Evolutionary conservation across 2,888 invertebrate species (phyloP).

Genomic region (Nysson spinosus): DNA sequence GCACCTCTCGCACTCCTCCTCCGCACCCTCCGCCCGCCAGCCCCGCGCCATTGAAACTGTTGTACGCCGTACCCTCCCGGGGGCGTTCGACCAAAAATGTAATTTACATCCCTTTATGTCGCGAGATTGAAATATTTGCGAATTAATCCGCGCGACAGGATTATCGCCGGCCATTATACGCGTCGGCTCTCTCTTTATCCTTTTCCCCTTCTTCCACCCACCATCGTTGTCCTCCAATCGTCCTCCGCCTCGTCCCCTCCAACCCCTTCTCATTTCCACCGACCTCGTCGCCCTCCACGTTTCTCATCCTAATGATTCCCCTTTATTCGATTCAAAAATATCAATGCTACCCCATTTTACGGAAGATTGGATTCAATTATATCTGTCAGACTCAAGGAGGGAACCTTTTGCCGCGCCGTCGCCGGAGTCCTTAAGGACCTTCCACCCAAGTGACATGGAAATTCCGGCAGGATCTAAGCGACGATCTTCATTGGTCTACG

Average conservation of each 20-base stretch:
- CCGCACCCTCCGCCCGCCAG: constrained; percentile 29
- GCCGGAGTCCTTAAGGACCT: not conserved
- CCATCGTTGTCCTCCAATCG: constrained; percentile 4
- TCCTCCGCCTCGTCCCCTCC: constrained; percentile 32
- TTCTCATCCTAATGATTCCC: constrained; percentile 62
- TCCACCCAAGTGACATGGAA: constrained; percentile 1
- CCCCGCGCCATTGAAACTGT: constrained; percentile 54
- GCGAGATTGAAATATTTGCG: constrained; percentile 77
- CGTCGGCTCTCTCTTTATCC: constrained; percentile 46
- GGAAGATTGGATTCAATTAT: constrained; percentile 67
- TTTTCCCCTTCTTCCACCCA: constrained; percentile 27
- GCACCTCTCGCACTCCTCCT: constrained; percentile 40
- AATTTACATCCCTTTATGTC: constrained; percentile 77
- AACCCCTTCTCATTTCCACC: constrained; percentile 21
- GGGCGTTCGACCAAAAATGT: constrained; percentile 76
- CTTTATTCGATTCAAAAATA: constrained; percentile 68
- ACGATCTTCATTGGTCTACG: not conserved
- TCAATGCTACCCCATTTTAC: constrained; percentile 62
- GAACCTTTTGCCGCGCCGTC: constrained; percentile 18
- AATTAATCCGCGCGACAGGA: constrained; percentile 75
- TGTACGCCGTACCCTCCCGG: constrained; percentile 53
- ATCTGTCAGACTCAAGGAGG: constrained; percentile 28
- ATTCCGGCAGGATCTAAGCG: constrained; percentile 7
- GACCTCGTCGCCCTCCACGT: constrained; percentile 31
- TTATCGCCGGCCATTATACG: constrained; percentile 70